phyloP scores from a whole-genome alignment of 1,140 invertebrate species.

The Ceratosolen solmsi region DNA sequence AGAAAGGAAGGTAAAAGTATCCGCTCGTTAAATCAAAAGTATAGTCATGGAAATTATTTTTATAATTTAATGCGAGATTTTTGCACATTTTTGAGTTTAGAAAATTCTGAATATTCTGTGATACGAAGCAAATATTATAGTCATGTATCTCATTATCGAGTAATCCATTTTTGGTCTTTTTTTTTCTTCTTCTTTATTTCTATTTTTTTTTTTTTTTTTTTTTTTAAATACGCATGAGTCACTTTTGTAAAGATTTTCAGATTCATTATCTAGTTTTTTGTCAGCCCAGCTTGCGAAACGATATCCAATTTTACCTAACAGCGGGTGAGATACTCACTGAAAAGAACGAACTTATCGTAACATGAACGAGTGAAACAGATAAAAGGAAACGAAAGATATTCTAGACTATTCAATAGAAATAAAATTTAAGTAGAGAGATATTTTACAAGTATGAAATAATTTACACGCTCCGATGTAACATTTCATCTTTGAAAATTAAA shows the following conservation, averaged over 20 bases:
- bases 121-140: too few relatives aligned
- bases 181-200: too few relatives aligned
- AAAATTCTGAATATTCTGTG: too few relatives aligned
- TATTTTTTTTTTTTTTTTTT: too few relatives aligned
- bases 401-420: not conserved
- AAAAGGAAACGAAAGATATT: not conserved
- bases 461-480: not conserved
- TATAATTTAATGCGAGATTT: too few relatives aligned
- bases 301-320: constrained; percentile 16
- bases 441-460: not conserved
- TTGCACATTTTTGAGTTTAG: too few relatives aligned
- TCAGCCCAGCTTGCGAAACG: not conserved
- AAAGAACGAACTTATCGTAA: not conserved
- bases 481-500: not conserved
- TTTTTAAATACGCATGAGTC: constrained; percentile 4
- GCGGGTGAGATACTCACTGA: too few relatives aligned
- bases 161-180: too few relatives aligned
- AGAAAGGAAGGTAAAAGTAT: too few relatives aligned
- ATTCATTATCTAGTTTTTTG: constrained; percentile 7
- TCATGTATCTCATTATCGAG: too few relatives aligned
- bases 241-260: not conserved
- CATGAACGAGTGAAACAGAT: not conserved
- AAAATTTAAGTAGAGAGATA: not conserved
- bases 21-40: too few relatives aligned
- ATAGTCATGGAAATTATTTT: too few relatives aligned